A percentile compares a stretch with the other conserved stretches of the same genome.
These are phyloP conservation scores for Sebastes matsubarae DNA, from an alignment of 2,797 vertebrate species.

Conservation along the genomic window DNA sequence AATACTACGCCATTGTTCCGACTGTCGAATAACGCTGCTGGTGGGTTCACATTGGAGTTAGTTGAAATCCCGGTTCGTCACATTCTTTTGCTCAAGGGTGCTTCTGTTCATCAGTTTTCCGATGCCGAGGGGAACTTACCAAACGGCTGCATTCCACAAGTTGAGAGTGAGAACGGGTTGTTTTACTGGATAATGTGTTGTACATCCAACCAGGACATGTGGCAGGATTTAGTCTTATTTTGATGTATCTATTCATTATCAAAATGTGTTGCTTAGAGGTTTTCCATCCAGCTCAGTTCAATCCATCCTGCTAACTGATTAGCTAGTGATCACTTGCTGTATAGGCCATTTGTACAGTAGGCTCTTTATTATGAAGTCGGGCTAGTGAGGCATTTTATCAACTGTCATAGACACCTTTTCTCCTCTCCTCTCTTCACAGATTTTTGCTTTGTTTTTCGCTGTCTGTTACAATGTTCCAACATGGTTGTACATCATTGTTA, in stretches of 20 bases:
- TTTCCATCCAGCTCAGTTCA: not conserved
- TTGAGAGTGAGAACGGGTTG: too few relatives aligned
- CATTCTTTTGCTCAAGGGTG: too few relatives aligned
- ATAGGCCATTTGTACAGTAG: not conserved
- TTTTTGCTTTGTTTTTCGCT: not conserved
- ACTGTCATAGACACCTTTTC: not conserved
- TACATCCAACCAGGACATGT: not conserved
- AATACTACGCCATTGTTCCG: too few relatives aligned
- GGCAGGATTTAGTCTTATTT: not conserved
- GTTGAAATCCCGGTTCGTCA: too few relatives aligned
- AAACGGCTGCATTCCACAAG: too few relatives aligned
- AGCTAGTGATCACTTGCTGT: not conserved
- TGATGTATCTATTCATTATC: not conserved
- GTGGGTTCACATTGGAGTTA: too few relatives aligned
- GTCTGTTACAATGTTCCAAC: not conserved
- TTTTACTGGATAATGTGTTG: not conserved
- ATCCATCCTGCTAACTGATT: not conserved
- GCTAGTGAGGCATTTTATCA: too few relatives aligned
- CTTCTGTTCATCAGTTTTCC: too few relatives aligned
- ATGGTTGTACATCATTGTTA: not conserved
- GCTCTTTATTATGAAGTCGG: not conserved
- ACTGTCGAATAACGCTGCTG: too few relatives aligned
- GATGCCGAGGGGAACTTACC: too few relatives aligned
- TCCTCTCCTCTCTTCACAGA: not conserved
- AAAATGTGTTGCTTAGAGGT: not conserved